A percentile compares a stretch with the other conserved stretches of the same genome.
phyloP scores from a whole-genome alignment of 2,888 invertebrate species.

The Metalampra italica region DNA sequence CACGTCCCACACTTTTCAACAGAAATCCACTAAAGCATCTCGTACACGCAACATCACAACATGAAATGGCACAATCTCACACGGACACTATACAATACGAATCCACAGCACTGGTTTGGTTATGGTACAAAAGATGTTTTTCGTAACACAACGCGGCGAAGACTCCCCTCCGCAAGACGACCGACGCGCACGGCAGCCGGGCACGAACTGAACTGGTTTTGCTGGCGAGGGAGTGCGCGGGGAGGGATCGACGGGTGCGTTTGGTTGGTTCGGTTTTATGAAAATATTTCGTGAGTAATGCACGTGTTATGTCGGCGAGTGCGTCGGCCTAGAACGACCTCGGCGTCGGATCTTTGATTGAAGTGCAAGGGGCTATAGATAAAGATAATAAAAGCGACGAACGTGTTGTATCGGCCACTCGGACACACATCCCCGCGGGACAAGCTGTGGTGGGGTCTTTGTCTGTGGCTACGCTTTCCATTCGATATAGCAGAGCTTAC shows the following conservation, averaged over 20 bases:
- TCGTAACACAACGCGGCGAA: constrained; percentile 66
- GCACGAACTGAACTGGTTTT: constrained; percentile 76
- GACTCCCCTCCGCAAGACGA: constrained; percentile 30
- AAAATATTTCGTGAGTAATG: constrained; percentile 79
- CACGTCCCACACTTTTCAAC: constrained; percentile 67
- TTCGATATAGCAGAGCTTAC: constrained; percentile 38
- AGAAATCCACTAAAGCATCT: constrained; percentile 69
- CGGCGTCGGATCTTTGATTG: constrained; percentile 58
- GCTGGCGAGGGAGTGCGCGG: constrained; percentile 42
- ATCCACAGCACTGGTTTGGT: constrained; percentile 73
- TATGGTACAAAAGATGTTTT: constrained; percentile 63
- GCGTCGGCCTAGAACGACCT: constrained; percentile 75
- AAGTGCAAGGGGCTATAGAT: constrained; percentile 53
- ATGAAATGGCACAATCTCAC: constrained; percentile 69
- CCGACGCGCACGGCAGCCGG: constrained; percentile 73
- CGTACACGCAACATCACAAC: constrained; percentile 66
- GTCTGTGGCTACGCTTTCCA: constrained; percentile 44
- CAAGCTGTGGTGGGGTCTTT: constrained; percentile 43
- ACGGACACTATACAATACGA: constrained; percentile 57
- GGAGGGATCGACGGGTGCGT: constrained; percentile 54
- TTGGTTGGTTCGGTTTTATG: constrained; percentile 75
- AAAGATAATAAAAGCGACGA: constrained; percentile 40
- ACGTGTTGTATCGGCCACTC: constrained; percentile 31
- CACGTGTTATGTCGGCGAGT: constrained; percentile 74
- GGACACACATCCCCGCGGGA: constrained; percentile 25